Evolutionary conservation across 1,140 invertebrate species (phyloP).

Genomic region (Pectinophora gossypiella): DNA sequence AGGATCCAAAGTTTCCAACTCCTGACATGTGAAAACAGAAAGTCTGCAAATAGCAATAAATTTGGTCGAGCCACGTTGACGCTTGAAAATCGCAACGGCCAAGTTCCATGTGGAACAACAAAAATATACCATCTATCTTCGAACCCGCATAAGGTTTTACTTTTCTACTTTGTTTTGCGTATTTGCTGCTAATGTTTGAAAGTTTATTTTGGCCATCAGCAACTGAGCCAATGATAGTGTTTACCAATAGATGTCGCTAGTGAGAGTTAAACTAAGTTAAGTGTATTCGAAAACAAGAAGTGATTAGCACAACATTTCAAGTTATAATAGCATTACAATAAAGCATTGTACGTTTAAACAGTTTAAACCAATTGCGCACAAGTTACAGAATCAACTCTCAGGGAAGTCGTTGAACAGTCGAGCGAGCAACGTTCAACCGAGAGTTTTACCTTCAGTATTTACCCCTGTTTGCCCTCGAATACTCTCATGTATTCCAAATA

Average conservation of each 20-base stretch:
- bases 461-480: conserved; percentile 9
- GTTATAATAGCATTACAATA: no score
- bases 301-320: no score
- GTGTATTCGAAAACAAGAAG: no score
- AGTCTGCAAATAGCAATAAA: conserved; percentile 64
- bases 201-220: neutral
- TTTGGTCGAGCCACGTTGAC: conserved; percentile 48
- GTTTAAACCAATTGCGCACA: no score
- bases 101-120: conserved; percentile 55
- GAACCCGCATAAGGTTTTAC: conserved; percentile 34
- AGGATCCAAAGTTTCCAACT: conserved; percentile 17
- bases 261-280: no score
- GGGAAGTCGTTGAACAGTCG: neutral
- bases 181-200: conserved; percentile 1
- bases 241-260: neutral
- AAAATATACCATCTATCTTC: conserved; percentile 65
- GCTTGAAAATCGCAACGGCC: conserved; percentile 48
- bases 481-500: no score
- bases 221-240: neutral
- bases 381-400: no score
- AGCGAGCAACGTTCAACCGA: neutral
- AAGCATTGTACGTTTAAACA: no score
- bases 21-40: conserved; percentile 62
- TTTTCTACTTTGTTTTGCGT: conserved; percentile 2
- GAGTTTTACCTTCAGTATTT: conserved; percentile 13